Evolutionary conservation across 2,888 invertebrate genomes (phyloP).

Genomic region (Parasteatoda lunata): DNA sequence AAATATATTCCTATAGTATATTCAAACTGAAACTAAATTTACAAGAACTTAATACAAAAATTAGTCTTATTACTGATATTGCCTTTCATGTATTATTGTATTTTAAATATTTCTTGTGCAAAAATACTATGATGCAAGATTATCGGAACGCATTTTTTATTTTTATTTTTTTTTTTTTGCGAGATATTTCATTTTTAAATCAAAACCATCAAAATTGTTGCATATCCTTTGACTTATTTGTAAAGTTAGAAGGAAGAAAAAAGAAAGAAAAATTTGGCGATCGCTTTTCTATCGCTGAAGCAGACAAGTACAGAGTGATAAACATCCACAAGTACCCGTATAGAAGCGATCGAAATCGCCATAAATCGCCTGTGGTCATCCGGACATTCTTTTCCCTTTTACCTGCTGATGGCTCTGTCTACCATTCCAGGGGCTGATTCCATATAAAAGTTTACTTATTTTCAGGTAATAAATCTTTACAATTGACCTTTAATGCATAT

Average conservation of each 20-base stretch:
- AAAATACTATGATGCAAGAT: too few relatives aligned
- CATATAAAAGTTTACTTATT: not conserved
- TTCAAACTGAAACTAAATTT: too few relatives aligned
- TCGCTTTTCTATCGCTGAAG: not conserved
- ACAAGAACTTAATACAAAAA: too few relatives aligned
- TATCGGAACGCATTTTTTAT: too few relatives aligned
- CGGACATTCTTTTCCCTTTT: conserved; percentile 2
- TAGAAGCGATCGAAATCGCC: conserved; percentile 32
- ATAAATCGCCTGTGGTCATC: conserved; percentile 47
- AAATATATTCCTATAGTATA: too few relatives aligned
- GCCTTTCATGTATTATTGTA: too few relatives aligned
- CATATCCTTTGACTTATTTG: not conserved
- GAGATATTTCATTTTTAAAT: not conserved
- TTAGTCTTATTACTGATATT: too few relatives aligned
- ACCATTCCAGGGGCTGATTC: not conserved
- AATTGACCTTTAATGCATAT: too few relatives aligned
- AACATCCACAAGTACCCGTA: conserved; percentile 36
- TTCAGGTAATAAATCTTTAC: too few relatives aligned
- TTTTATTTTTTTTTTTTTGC: too few relatives aligned
- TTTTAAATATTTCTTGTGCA: too few relatives aligned
- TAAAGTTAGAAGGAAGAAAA: not conserved
- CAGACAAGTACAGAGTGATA: conserved; percentile 22
- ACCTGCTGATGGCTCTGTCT: conserved; percentile 33
- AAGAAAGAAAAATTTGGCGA: not conserved
- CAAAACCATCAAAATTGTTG: not conserved